These are phyloP conservation scores for Heteractis magnifica DNA, from an alignment of 92 coral and sea anemone genomes.

Conservation along the genomic window DNA sequence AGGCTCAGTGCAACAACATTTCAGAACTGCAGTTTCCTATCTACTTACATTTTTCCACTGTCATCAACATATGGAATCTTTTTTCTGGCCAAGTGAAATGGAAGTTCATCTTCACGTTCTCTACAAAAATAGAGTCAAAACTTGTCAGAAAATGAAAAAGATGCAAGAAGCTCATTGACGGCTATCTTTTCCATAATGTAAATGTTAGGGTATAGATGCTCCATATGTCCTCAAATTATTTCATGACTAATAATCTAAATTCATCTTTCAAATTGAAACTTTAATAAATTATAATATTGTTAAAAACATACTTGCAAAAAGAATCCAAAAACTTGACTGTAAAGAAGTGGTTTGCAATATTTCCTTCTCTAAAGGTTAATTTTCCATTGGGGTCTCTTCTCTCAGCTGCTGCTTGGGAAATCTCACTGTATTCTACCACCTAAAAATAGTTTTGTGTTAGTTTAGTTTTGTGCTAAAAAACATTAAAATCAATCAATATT, in stretches of 20 bases:
- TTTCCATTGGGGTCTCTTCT: conserved; percentile 78
- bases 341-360: conserved; percentile 90
- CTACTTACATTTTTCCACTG: conserved; percentile 63
- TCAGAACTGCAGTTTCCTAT: not conserved
- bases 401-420: conserved; percentile 69
- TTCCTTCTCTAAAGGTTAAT: conserved; percentile 86
- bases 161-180: no score
- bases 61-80: conserved; percentile 86
- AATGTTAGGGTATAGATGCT: no score
- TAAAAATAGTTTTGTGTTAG: conserved; percentile 14
- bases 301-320: conserved; percentile 65
- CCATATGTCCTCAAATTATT: no score
- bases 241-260: not conserved
- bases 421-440: conserved; percentile 99
- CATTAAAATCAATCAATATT: no score
- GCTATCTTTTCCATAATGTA: no score
- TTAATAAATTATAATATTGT: not conserved
- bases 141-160: not conserved
- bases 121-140: conserved; percentile 27
- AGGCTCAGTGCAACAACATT: not conserved
- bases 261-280: not conserved
- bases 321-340: conserved; percentile 69
- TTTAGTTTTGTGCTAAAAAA: no score
- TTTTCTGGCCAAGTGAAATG: conserved; percentile 88
- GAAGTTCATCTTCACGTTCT: conserved; percentile 64